These are phyloP conservation scores for Hydropotes inermis DNA, from an alignment of 2,113 vertebrate genomes.

Conservation along the genomic window DNA sequence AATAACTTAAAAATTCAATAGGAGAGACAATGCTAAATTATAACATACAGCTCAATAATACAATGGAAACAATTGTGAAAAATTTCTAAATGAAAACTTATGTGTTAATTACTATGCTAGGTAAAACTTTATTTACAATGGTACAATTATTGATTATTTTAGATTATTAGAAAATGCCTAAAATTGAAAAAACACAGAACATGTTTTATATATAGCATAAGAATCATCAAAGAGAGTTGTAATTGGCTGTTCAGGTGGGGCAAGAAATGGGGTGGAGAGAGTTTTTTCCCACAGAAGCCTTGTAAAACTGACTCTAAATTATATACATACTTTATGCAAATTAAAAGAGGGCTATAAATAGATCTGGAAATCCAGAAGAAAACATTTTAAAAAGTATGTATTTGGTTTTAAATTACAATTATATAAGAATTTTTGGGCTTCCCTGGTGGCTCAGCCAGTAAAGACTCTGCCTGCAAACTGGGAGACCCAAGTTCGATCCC, in stretches of 20 bases:
- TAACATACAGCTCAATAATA: not conserved
- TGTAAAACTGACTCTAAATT: not conserved
- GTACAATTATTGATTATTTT: not conserved
- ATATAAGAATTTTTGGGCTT: not conserved
- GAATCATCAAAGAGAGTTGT: not conserved
- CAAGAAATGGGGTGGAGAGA: not conserved
- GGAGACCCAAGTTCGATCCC: not conserved
- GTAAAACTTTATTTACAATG: not conserved
- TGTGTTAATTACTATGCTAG: not conserved
- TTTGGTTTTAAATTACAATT: conserved; percentile 33
- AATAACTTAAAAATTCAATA: conserved; percentile 25
- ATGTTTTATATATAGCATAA: not conserved
- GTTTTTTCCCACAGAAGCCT: not conserved
- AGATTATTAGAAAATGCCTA: not conserved
- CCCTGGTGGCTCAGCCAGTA: not conserved
- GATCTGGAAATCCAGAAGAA: not conserved
- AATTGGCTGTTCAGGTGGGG: not conserved
- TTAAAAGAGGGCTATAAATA: not conserved
- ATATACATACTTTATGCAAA: not conserved
- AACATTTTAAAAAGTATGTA: not conserved
- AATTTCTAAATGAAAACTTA: not conserved
- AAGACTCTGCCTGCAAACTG: not conserved
- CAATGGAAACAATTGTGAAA: not conserved
- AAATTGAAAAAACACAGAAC: not conserved
- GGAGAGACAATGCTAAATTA: not conserved